phyloP scores from a whole-genome alignment of 2,888 invertebrate species.

The Callimorpha dominula region DNA sequence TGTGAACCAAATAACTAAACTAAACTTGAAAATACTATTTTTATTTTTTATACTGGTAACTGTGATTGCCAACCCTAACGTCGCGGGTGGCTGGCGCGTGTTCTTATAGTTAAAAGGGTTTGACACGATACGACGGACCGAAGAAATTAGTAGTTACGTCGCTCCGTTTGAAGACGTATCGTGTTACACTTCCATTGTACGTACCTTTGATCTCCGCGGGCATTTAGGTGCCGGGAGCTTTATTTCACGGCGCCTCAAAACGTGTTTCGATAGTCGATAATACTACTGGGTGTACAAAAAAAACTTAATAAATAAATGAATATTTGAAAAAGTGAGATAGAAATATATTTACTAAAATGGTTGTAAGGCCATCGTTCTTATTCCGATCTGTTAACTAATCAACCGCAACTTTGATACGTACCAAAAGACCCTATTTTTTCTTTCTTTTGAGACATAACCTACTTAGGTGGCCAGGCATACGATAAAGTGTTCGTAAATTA shows the following conservation, averaged over 20 bases:
- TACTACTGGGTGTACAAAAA: background rate
- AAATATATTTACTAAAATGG: too few relatives aligned
- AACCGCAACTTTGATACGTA: too few relatives aligned
- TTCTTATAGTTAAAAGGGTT: slow-evolving; percentile 74
- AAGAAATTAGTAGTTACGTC: slow-evolving; percentile 70
- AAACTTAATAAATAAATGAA: too few relatives aligned
- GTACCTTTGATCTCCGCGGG: slow-evolving; percentile 75
- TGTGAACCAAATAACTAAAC: too few relatives aligned
- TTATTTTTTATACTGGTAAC: slow-evolving; percentile 16
- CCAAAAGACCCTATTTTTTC: too few relatives aligned
- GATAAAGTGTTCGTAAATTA: too few relatives aligned
- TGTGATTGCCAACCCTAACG: slow-evolving; percentile 51
- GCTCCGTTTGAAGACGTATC: slow-evolving; percentile 51
- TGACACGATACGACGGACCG: slow-evolving; percentile 72
- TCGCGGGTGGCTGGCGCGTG: slow-evolving; percentile 71
- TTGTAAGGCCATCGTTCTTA: too few relatives aligned
- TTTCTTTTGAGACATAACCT: too few relatives aligned
- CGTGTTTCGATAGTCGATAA: background rate
- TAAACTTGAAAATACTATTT: too few relatives aligned
- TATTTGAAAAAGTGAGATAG: too few relatives aligned
- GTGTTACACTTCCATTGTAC: slow-evolving; percentile 72
- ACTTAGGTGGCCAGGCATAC: too few relatives aligned
- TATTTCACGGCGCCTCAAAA: background rate
- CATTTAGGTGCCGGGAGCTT: slow-evolving; percentile 50
- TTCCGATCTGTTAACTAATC: too few relatives aligned